Percentiles rank a stretch among this genome's conserved stretches.
Conservation (phyloP, 1,140 invertebrate species). For the Drosophila auraria region DNA sequence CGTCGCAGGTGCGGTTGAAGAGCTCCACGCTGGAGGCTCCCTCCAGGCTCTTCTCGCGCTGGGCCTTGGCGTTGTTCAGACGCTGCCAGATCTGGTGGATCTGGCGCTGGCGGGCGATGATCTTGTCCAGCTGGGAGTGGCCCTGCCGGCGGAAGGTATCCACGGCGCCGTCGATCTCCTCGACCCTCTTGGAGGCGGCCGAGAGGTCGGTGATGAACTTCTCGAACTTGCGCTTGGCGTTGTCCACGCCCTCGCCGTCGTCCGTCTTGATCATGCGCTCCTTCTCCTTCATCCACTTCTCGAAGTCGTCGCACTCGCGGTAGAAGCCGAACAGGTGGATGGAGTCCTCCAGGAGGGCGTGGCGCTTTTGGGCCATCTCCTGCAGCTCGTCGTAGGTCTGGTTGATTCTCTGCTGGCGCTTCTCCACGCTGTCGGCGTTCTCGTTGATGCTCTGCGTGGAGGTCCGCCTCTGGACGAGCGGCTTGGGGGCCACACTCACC, state of each 20-base stretch:
- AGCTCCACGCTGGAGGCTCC: conserved; percentile 97
- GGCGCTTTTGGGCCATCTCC: conserved; percentile 91
- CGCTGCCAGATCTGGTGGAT: conserved; percentile 95
- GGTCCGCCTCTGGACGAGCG: conserved; percentile 85
- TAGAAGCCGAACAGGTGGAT: conserved; percentile 97
- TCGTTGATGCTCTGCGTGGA: conserved; percentile 79
- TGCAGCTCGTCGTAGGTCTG: conserved; percentile 92
- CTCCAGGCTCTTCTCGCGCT: conserved; percentile 96
- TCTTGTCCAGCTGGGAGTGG: conserved; percentile 95
- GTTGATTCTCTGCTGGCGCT: conserved; percentile 92
- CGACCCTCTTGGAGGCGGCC: conserved; percentile 95
- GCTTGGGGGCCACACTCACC: conserved; percentile 85
- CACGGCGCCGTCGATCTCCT: conserved; percentile 94
- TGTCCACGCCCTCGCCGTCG: conserved; percentile 94
- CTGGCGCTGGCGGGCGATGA: conserved; percentile 92
- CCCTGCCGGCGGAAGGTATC: conserved; percentile 93
- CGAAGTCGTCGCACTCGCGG: conserved; percentile 99
- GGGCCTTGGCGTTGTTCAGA: conserved; percentile 94
- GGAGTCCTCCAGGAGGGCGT: conserved; percentile 95
- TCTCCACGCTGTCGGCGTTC: conserved; percentile 91
- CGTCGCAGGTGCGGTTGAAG: conserved; percentile 96
- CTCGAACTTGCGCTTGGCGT: conserved; percentile 97
- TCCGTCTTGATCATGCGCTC: conserved; percentile 94
- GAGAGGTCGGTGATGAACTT: conserved; percentile 98
- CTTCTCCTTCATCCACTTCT: conserved; percentile 98